A percentile compares a stretch with the other conserved stretches of the same genome.
Evolutionary conservation across 1,140 invertebrate genomes (phyloP).

Genomic region (Nylanderia fulva): DNA sequence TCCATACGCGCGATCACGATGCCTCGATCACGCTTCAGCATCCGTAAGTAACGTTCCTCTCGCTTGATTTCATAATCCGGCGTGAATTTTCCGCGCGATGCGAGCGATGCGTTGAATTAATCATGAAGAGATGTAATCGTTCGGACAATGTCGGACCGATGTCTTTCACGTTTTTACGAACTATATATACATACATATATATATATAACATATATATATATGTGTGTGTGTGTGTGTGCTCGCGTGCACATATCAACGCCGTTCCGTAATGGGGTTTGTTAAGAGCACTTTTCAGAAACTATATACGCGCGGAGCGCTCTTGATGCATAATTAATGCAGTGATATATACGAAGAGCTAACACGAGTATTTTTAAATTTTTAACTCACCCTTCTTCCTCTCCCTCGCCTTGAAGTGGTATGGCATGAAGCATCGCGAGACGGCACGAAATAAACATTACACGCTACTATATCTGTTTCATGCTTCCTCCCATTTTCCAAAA

Average conservation of each 20-base stretch:
- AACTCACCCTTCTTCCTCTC: neutral
- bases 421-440: conserved; percentile 5
- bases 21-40: conserved; percentile 35
- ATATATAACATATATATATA: too few relatives aligned
- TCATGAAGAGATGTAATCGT: conserved; percentile 45
- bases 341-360: conserved; percentile 12
- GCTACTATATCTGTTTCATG: neutral
- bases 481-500: conserved; percentile 5
- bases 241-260: conserved; percentile 11
- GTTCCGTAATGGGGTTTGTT: conserved; percentile 32
- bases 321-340: conserved; percentile 48
- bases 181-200: too few relatives aligned
- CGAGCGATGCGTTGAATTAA: conserved; percentile 44
- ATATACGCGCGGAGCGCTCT: neutral
- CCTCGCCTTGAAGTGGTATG: neutral
- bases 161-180: neutral
- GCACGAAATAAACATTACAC: conserved; percentile 10
- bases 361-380: conserved; percentile 30
- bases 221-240: too few relatives aligned
- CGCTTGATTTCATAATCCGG: conserved; percentile 49
- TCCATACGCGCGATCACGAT: conserved; percentile 39
- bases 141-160: neutral
- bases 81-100: conserved; percentile 25
- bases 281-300: conserved; percentile 25
- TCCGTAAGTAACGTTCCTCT: conserved; percentile 19